Evolutionary conservation across 2,888 invertebrate species (phyloP).

Genomic region (Mellilla xanthometata): DNA sequence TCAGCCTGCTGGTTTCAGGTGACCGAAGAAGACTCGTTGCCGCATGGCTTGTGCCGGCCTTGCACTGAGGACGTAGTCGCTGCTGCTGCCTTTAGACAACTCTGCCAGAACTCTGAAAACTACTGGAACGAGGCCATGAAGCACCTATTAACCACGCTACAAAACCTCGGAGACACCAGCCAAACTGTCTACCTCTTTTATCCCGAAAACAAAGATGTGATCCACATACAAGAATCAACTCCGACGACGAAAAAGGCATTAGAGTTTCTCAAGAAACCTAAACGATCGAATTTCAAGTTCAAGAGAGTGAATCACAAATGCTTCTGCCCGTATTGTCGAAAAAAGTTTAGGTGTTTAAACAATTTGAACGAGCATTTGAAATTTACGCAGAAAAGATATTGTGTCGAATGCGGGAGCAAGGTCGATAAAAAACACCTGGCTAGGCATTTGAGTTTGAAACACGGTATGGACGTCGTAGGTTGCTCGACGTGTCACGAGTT

Average conservation of each 20-base stretch:
- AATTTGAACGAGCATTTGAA: conserved; percentile 53
- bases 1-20: conserved; percentile 78
- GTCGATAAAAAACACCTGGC: conserved; percentile 45
- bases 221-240: not conserved
- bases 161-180: conserved; percentile 37
- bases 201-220: conserved; percentile 30
- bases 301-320: too few species aligned
- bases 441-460: conserved; percentile 45
- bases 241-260: conserved; percentile 35
- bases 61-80: conserved; percentile 52
- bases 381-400: conserved; percentile 48
- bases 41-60: conserved; percentile 53
- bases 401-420: conserved; percentile 46
- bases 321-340: conserved; percentile 19
- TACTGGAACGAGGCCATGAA: conserved; percentile 49
- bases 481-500: conserved; percentile 52
- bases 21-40: conserved; percentile 52
- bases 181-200: conserved; percentile 49
- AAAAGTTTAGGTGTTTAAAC: conserved; percentile 27
- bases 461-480: conserved; percentile 33
- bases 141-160: conserved; percentile 36
- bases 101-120: conserved; percentile 47
- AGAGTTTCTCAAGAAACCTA: conserved; percentile 6
- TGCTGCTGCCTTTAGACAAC: conserved; percentile 49
- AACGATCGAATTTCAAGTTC: not conserved